Evolutionary conservation across 2,888 invertebrate species (phyloP), one percentile per base, ranked within the genome.

Genomic region (Marasmarcha lunaedactyla): DNA sequence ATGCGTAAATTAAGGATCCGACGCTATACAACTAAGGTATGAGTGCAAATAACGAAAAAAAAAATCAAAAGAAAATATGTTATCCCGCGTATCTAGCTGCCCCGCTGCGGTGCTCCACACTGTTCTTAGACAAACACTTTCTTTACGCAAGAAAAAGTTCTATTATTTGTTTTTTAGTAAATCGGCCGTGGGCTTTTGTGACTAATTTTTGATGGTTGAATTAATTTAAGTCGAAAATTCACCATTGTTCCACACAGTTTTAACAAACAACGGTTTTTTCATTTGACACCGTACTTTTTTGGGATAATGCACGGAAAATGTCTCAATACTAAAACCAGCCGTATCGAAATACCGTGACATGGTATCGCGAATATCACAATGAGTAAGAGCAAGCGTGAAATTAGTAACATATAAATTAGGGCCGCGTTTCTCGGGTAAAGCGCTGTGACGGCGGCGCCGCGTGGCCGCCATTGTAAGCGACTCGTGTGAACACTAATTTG

Each of bases 81-180:
- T 59, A 57, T 58, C 58, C 60, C 55, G 59, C 63, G 69, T 71
- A 76, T 74, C 74, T 74, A 71, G 78, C 73, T 76, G 68, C 62
- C 83, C 81, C 79, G 81, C 81, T 81, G 83, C 54, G 81, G 81
- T 72, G 52, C 57, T 47, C 58, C 54, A 53, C 62, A 71, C 79
- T 81, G 79, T 81, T 79, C 81, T 79, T 78, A 71, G 67, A 81
- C 79, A 81, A 81, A 83, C 76, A 79, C 73, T 77, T 78, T 79
- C 71, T 71, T 76, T 63, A 65, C 55, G 52, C 46, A 44, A 57
- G 56, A 63, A 69, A 70, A 65, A 65, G 55, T 51, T 50, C 59
- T 52, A 62, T 71, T 73, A 69, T 71, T 64, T 65, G 60, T 73
- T 71, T 71, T 76, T 71, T 69, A 64, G 57, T 63, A 62, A 63